A percentile compares a stretch with the other conserved stretches of the same genome.
phyloP scores from a whole-genome alignment of 1,140 invertebrate species.

The Hypsibius dujardini region DNA sequence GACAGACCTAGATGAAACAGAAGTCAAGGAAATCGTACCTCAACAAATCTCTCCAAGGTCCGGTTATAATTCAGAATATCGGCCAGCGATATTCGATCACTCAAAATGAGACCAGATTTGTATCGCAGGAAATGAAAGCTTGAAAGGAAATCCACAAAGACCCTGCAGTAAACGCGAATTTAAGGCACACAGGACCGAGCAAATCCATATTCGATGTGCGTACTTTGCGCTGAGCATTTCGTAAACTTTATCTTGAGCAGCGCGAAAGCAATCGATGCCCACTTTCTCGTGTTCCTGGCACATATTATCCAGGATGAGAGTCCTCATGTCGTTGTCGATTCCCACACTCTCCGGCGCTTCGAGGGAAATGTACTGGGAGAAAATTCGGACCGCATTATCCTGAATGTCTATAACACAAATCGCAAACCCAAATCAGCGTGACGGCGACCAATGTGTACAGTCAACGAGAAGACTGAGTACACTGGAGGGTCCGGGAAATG shows the following conservation, averaged over 20 bases:
- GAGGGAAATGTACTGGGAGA: neutral
- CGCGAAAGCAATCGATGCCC: conserved; percentile 4
- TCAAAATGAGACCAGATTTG: conserved; percentile 9
- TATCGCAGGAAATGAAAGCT: conserved; percentile 1
- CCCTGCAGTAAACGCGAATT: neutral
- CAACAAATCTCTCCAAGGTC: neutral
- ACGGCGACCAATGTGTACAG: too few relatives aligned
- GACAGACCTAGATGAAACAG: too few relatives aligned
- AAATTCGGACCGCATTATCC: neutral
- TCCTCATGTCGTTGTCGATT: neutral
- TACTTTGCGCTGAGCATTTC: conserved; percentile 1
- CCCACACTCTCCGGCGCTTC: neutral
- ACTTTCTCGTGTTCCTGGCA: neutral
- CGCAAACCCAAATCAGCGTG: too few relatives aligned
- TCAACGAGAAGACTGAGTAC: too few relatives aligned
- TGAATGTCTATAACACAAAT: neutral
- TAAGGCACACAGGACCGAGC: neutral
- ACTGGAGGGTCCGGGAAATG: too few relatives aligned
- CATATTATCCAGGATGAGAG: neutral
- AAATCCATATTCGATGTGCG: neutral
- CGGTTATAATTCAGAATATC: conserved; percentile 10
- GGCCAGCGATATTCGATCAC: neutral
- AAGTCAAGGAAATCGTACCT: neutral
- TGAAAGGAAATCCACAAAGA: neutral
- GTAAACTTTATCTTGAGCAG: conserved; percentile 10